These are phyloP conservation scores for Charaxes varanes DNA, from an alignment of 1,140 invertebrate species.

Conservation along the genomic window DNA sequence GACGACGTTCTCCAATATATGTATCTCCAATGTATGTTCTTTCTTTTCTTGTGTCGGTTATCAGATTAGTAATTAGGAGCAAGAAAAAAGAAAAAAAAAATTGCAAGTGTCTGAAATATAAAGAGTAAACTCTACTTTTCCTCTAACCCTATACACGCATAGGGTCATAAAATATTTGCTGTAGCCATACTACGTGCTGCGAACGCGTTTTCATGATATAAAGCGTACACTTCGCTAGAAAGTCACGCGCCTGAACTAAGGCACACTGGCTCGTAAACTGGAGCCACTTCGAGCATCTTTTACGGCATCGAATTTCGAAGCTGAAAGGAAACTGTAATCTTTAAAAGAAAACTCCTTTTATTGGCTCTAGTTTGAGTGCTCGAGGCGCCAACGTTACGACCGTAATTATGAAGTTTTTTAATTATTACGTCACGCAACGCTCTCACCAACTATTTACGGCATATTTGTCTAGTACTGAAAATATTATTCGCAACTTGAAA, in stretches of 20 bases:
- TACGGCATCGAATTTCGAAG: constrained; percentile 46
- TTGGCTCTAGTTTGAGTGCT: constrained; percentile 35
- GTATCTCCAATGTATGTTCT: too few relatives aligned
- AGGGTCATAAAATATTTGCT: constrained; percentile 11
- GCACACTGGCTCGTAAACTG: constrained; percentile 41
- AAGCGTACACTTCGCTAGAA: constrained; percentile 44
- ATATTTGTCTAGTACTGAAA: too few relatives aligned
- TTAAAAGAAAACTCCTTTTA: constrained; percentile 60
- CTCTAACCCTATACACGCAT: too few relatives aligned
- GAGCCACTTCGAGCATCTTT: constrained; percentile 24
- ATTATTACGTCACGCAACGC: constrained; percentile 21
- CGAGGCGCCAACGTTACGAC: constrained; percentile 46
- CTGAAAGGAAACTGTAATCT: constrained; percentile 44
- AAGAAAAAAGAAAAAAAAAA: too few relatives aligned
- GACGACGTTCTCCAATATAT: too few relatives aligned
- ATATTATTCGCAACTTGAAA: too few relatives aligned
- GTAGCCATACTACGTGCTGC: constrained; percentile 8
- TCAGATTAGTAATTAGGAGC: too few relatives aligned
- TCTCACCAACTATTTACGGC: too few relatives aligned
- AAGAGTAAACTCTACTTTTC: too few relatives aligned
- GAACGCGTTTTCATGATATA: constrained; percentile 40
- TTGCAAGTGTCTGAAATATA: too few relatives aligned
- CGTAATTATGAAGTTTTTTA: constrained; percentile 63
- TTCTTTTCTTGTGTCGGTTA: too few relatives aligned
- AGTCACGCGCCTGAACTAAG: constrained; percentile 43